phyloP scores from a whole-genome alignment of 2,888 invertebrate species.

The Poecilus cupreus region DNA sequence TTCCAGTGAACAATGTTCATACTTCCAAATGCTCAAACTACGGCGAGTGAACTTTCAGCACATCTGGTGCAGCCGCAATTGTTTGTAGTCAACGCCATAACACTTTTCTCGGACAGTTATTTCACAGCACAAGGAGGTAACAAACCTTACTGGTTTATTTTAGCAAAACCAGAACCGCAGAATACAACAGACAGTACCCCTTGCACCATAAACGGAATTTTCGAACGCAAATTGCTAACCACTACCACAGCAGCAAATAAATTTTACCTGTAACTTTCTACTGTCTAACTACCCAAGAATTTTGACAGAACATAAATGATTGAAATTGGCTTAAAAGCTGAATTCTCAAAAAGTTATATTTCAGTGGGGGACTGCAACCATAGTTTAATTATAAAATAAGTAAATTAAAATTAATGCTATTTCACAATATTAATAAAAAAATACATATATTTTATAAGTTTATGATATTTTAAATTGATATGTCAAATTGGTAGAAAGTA shows the following conservation, averaged over 20 bases:
- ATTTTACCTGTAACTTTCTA: not conserved
- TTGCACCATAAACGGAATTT: constrained; percentile 29
- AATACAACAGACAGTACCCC: constrained; percentile 32
- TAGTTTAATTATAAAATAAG: no score
- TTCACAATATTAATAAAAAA: no score
- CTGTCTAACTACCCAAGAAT: not conserved
- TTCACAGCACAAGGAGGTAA: constrained; percentile 42
- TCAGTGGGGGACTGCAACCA: no score
- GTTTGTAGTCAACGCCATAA: constrained; percentile 50
- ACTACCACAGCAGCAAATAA: not conserved
- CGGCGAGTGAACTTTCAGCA: constrained; percentile 16
- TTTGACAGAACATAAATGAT: no score
- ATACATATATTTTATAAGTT: no score
- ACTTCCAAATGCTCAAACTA: constrained; percentile 7
- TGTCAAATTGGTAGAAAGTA: no score
- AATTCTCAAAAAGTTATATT: no score
- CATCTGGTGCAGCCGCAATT: constrained; percentile 50
- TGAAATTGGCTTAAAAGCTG: no score
- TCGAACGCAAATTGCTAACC: constrained; percentile 1
- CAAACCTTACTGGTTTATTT: constrained; percentile 45
- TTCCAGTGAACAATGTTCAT: constrained; percentile 44
- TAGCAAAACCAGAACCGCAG: constrained; percentile 17
- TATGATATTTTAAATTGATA: no score
- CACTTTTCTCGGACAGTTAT: constrained; percentile 48
- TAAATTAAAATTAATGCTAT: no score